Evolutionary conservation across 2,888 invertebrate genomes (phyloP), one percentile per base, ranked within the genome.

Genomic region (Sphaerophoria taeniata): DNA sequence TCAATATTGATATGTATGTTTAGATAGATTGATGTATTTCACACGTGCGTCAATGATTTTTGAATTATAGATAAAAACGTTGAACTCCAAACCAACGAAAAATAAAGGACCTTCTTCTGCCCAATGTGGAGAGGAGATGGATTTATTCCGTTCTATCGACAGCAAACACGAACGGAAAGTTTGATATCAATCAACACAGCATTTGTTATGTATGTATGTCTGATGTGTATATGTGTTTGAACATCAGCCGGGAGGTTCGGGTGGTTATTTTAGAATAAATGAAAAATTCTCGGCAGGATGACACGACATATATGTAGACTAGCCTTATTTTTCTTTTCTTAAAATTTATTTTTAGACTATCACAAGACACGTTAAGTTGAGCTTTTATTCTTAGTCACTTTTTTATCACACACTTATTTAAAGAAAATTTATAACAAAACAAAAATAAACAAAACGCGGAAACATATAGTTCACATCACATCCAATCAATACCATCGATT

Each of bases 401-500:
- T 77, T 73, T 36, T 58, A 58, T 7, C 31, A 61, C 31, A 49
- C 33, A n/a, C 31, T 47, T 11, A 31, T 11, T 24, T 14, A 36
- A 24, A 11, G 11, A 12, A 24, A 58, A 56, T 39, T 5, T 34
- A 43, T 14, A 16, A 11, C 6, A 56, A 49, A 47, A 45, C 47
- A 67, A 49, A 49, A 12, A 75, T 55, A 72, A 67, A 39, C 72
- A 65, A 61, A 36, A 65, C 45, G 45, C 75, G 71, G 60, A 67
- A 81, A 71, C 71, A 14, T 55, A 53, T 56, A 36, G 58, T 6
- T 45, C 53, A 53, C 43, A 39, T 39, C 12, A 11, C 24, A 53
- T 36, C 14, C 43, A 79, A 84, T 84, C 84, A 79, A 84, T 84
- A 84, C 67, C 75, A 84, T 84, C 84, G 84, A 84, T 84, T 84